Percentiles rank a stretch among this genome's conserved stretches.
phyloP scores from a whole-genome alignment of 2,888 invertebrate species.

The Automeris io region DNA sequence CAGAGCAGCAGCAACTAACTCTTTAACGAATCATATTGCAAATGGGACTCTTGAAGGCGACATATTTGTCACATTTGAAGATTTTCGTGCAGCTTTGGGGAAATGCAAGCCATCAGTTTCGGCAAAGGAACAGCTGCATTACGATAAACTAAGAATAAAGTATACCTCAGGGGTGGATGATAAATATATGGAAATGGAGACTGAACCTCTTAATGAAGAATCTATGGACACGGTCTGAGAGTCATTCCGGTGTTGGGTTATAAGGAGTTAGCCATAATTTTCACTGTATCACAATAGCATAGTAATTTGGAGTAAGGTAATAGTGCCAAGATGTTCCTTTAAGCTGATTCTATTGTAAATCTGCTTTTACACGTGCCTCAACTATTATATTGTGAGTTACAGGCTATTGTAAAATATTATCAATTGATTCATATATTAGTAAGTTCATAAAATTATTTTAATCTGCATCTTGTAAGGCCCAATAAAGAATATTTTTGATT shows the following conservation, averaged over 20 bases:
- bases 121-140: constrained; percentile 85
- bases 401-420: constrained; percentile 7
- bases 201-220: constrained; percentile 62
- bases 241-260: constrained; percentile 31
- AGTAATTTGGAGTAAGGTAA: constrained; percentile 30
- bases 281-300: constrained; percentile 27
- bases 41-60: constrained; percentile 69
- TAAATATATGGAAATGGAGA: constrained; percentile 77
- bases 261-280: constrained; percentile 31
- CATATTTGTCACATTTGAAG: constrained; percentile 80
- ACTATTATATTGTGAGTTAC: constrained; percentile 6
- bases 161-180: constrained; percentile 77
- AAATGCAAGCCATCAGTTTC: constrained; percentile 93
- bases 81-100: constrained; percentile 86
- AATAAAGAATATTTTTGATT: constrained; percentile 10
- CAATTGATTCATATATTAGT: constrained; percentile 14
- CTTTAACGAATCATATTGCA: constrained; percentile 86
- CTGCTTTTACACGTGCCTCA: constrained; percentile 16
- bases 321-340: constrained; percentile 52
- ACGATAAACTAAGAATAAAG: constrained; percentile 83
- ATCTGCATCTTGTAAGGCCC: constrained; percentile 22
- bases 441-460: constrained; percentile 22
- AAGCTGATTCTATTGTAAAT: constrained; percentile 22
- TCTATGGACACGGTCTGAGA: constrained; percentile 71
- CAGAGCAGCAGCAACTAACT: constrained; percentile 88